phyloP scores from a whole-genome alignment of 2,888 invertebrate species.

The Sphaerophoria rueppellii region DNA sequence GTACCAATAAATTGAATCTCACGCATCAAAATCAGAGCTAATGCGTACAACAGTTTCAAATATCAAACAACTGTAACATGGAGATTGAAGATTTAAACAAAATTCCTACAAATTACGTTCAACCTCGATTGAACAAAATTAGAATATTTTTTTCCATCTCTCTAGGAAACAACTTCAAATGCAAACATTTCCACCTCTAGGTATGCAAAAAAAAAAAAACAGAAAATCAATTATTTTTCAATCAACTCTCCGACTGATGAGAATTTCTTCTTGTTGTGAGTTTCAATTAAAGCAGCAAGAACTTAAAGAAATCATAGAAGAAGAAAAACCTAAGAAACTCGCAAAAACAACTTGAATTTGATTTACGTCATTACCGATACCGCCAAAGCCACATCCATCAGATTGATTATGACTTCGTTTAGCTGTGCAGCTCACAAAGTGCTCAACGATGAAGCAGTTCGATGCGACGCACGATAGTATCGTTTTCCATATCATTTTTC shows the following conservation, averaged over 20 bases:
- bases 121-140: neutral
- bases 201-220: neutral
- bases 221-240: slow-evolving; percentile 27
- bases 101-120: neutral
- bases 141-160: neutral
- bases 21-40: too few species aligned
- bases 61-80: neutral
- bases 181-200: neutral
- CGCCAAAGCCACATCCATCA: slow-evolving; percentile 22
- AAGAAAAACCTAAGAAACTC: neutral
- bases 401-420: neutral
- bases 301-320: neutral
- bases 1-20: too few species aligned
- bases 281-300: neutral
- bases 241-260: slow-evolving; percentile 11
- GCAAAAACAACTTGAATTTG: neutral
- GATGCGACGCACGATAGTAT: neutral
- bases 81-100: neutral
- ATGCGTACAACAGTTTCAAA: too few species aligned
- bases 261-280: neutral
- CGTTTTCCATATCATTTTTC: slow-evolving; percentile 5
- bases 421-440: neutral
- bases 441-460: too few species aligned
- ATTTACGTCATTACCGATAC: neutral
- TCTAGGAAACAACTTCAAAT: neutral